A percentile compares a stretch with the other conserved stretches of the same genome.
phyloP scores from a whole-genome alignment of 2,113 vertebrate species.

The Toxotes jaculatrix region DNA sequence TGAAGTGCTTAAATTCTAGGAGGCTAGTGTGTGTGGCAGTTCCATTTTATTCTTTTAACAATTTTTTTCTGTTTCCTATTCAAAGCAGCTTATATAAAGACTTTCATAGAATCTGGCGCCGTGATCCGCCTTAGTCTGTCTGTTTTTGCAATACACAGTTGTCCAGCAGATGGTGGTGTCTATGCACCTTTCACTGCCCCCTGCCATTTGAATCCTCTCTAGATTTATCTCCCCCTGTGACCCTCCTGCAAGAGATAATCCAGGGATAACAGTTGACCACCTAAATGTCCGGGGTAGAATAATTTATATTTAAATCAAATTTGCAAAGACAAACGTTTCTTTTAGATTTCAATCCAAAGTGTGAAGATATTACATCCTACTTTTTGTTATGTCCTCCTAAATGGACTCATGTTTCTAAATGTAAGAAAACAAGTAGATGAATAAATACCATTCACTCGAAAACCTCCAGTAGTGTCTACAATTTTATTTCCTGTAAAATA shows the following conservation, averaged over 20 bases:
- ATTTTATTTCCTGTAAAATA: not conserved
- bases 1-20: not conserved
- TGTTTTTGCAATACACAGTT: constrained; percentile 1
- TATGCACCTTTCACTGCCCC: constrained; percentile 3
- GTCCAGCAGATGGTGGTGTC: constrained; percentile 72
- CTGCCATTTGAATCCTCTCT: not conserved
- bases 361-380: not conserved
- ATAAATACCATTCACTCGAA: not conserved
- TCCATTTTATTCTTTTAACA: not conserved
- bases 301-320: not conserved
- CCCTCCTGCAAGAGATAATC: not conserved
- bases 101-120: no score
- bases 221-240: not conserved
- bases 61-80: not conserved
- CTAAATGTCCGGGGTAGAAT: not conserved
- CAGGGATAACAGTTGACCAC: no score
- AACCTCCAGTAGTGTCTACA: no score
- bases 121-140: not conserved
- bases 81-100: not conserved
- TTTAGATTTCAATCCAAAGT: not conserved
- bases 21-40: not conserved
- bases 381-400: not conserved
- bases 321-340: not conserved
- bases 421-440: not conserved
- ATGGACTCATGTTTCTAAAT: not conserved